Percentiles rank a stretch among this genome's conserved stretches.
Evolutionary conservation across 2,797 vertebrate genomes (phyloP).

Genomic region (Hippopotamyrus pictus): DNA sequence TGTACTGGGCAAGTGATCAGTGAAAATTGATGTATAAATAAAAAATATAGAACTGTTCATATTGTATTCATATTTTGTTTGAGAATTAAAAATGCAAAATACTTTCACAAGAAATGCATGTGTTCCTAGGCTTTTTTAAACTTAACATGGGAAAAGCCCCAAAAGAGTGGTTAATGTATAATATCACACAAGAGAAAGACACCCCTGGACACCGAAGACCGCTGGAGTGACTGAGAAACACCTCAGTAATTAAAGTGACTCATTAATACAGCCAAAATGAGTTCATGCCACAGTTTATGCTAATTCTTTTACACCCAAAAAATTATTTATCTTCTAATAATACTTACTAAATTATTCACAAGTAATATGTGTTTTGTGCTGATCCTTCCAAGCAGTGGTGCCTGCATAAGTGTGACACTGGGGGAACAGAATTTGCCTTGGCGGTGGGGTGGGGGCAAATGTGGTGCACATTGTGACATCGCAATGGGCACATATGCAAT

Average conservation of each 20-base stretch:
- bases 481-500: too few species aligned
- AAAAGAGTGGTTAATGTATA: background rate
- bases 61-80: background rate
- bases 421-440: background rate
- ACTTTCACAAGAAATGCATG: background rate
- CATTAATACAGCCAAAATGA: background rate
- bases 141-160: background rate
- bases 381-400: background rate
- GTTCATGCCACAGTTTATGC: background rate
- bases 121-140: background rate
- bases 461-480: too few species aligned
- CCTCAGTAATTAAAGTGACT: background rate
- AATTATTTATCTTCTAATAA: background rate
- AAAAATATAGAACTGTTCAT: background rate
- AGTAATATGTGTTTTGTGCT: background rate
- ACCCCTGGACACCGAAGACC: background rate
- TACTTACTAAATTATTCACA: background rate
- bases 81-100: background rate
- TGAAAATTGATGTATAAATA: background rate
- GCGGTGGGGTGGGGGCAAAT: background rate
- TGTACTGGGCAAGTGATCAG: background rate
- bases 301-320: background rate
- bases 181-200: background rate
- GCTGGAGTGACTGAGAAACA: background rate
- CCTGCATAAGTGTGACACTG: background rate